These are phyloP conservation scores for Vulpes ferrilata DNA, from an alignment of 2,113 vertebrate genomes.

Conservation along the genomic window DNA sequence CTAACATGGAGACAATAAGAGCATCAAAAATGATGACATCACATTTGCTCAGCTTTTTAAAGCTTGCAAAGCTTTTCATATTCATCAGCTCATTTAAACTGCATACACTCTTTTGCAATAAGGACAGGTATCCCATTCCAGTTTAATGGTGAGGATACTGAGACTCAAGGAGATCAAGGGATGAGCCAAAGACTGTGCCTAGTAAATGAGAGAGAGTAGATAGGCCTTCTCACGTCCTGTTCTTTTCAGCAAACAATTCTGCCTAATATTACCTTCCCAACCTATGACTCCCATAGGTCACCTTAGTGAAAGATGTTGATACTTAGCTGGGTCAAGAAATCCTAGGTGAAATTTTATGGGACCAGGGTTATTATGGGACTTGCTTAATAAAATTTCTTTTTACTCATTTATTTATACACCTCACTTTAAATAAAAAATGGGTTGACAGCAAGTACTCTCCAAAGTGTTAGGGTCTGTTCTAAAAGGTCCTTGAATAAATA, in stretches of 20 bases:
- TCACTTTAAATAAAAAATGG: background rate
- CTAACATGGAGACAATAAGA: background rate
- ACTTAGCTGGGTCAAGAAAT: constrained; percentile 8
- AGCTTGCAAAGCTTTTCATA: background rate
- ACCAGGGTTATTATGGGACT: background rate
- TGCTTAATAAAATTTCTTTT: background rate
- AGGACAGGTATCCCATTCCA: background rate
- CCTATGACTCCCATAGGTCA: background rate
- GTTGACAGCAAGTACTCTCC: background rate
- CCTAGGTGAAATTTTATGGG: background rate
- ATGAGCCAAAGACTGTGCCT: background rate
- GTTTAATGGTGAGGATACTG: background rate
- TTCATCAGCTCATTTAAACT: background rate
- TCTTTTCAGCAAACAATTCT: background rate
- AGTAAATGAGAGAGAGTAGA: background rate
- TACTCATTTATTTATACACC: background rate
- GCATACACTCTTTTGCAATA: background rate
- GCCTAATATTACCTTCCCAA: background rate
- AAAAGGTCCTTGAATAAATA: background rate
- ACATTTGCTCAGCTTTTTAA: background rate
- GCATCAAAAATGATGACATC: background rate
- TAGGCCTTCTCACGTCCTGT: background rate
- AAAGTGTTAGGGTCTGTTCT: background rate
- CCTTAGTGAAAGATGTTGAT: background rate
- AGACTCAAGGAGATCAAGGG: background rate